Percentiles rank a stretch among this genome's conserved stretches.
Conservation (phyloP, 2,888 invertebrate genomes). For the Tanytarsus gracilentus region DNA sequence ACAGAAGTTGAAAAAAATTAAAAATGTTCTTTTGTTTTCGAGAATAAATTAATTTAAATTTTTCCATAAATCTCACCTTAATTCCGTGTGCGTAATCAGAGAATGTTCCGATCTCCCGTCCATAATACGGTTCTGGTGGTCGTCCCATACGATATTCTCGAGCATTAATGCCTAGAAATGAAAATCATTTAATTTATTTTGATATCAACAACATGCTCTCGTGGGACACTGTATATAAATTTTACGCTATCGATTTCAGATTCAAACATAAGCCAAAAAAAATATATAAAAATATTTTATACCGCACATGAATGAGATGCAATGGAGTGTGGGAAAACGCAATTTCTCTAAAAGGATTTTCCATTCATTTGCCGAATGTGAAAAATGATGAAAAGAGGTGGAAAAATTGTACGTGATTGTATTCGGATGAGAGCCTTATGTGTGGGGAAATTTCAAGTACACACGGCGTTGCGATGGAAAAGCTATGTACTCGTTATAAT, state of each 20-base stretch:
- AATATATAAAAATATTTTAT: neutral
- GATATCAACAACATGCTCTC: neutral
- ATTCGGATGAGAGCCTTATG: neutral
- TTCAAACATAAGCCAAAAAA: neutral
- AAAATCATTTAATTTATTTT: neutral
- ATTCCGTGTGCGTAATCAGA: constrained; percentile 70
- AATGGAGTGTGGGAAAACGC: constrained; percentile 4
- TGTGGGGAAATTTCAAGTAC: too few species aligned
- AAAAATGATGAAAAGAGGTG: neutral
- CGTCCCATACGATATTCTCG: too few species aligned
- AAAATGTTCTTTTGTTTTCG: neutral
- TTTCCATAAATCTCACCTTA: constrained; percentile 39
- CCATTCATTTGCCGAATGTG: constrained; percentile 14
- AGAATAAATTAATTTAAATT: neutral
- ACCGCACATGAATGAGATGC: neutral
- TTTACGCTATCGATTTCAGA: neutral
- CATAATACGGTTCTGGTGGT: constrained; percentile 60
- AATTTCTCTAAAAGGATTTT: constrained; percentile 26
- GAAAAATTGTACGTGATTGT: neutral
- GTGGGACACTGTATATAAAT: neutral
- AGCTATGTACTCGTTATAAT: neutral
- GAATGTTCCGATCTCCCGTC: constrained; percentile 64
- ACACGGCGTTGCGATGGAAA: too few species aligned
- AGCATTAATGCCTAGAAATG: constrained; percentile 29
- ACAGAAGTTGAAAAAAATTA: neutral